phyloP scores from a whole-genome alignment of 2,113 vertebrate genomes.

The Callaeas wilsoni region DNA sequence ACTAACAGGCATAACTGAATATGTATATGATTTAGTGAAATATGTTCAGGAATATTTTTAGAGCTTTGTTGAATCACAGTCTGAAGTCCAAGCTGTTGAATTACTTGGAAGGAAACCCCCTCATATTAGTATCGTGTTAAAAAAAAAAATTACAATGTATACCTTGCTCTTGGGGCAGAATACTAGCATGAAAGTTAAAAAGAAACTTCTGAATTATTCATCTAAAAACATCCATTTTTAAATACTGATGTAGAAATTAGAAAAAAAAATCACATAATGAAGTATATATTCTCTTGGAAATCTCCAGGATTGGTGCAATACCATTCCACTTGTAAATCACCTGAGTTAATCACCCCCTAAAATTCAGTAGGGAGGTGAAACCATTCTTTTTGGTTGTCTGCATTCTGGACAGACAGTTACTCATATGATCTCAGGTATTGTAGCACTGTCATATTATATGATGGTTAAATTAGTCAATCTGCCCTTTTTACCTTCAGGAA shows the following conservation, averaged over 20 bases:
- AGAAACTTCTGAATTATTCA: neutral
- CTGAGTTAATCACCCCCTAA: neutral
- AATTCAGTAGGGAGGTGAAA: neutral
- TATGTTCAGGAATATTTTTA: neutral
- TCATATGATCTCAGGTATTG: neutral
- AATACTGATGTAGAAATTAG: neutral
- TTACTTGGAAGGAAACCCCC: neutral
- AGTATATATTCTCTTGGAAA: neutral
- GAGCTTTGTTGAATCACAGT: neutral
- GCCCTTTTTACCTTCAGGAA: neutral
- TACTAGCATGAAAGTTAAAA: neutral
- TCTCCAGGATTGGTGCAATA: neutral
- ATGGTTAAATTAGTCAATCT: neutral
- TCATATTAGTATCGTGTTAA: neutral
- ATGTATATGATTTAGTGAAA: neutral
- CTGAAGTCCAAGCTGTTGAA: neutral
- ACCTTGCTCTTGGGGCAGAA: neutral
- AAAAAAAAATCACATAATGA: neutral
- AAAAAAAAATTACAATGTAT: accelerated
- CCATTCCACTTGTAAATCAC: neutral
- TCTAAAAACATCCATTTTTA: neutral
- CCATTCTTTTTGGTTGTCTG: neutral
- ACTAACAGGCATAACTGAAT: neutral
- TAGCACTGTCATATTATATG: neutral
- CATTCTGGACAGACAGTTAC: neutral